A percentile compares a stretch with the other conserved stretches of the same genome.
These are phyloP conservation scores for Drosophila emarginata DNA, from an alignment of 2,888 invertebrate species.

Conservation along the genomic window DNA sequence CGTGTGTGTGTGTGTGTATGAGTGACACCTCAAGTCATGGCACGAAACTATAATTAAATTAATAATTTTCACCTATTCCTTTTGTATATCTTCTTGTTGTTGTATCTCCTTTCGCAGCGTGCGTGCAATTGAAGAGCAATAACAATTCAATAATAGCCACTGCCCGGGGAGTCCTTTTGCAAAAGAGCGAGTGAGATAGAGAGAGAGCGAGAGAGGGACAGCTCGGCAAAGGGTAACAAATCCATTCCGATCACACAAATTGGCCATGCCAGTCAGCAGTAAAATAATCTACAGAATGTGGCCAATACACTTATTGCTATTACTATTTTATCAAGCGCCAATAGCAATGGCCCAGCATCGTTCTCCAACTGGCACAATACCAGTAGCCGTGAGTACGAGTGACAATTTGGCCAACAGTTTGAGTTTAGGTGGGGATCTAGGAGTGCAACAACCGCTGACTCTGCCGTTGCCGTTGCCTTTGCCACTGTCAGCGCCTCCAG, in stretches of 20 bases:
- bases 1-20: constrained; percentile 32
- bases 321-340: constrained; percentile 40
- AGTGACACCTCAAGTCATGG: constrained; percentile 53
- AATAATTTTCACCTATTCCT: constrained; percentile 52
- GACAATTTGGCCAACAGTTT: constrained; percentile 67
- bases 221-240: neutral
- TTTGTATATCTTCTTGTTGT: constrained; percentile 9
- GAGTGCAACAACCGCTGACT: constrained; percentile 34
- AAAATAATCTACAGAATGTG: constrained; percentile 57
- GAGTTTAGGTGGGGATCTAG: constrained; percentile 51
- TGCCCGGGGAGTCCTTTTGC: constrained; percentile 8
- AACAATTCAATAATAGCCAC: constrained; percentile 48
- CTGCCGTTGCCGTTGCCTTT: constrained; percentile 14
- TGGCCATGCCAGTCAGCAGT: constrained; percentile 56
- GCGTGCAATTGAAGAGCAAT: constrained; percentile 33
- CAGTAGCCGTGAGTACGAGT: constrained; percentile 50
- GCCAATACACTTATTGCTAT: constrained; percentile 48
- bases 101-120: constrained; percentile 13
- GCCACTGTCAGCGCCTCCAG: constrained; percentile 37
- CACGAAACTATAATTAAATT: constrained; percentile 62
- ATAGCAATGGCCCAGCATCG: constrained; percentile 49
- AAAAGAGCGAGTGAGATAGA: neutral
- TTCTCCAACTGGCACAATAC: constrained; percentile 73
- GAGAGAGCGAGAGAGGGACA: too few relatives aligned
- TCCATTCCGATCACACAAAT: constrained; percentile 19